phyloP scores from a whole-genome alignment of 2,113 vertebrate species.

The Parus major region DNA sequence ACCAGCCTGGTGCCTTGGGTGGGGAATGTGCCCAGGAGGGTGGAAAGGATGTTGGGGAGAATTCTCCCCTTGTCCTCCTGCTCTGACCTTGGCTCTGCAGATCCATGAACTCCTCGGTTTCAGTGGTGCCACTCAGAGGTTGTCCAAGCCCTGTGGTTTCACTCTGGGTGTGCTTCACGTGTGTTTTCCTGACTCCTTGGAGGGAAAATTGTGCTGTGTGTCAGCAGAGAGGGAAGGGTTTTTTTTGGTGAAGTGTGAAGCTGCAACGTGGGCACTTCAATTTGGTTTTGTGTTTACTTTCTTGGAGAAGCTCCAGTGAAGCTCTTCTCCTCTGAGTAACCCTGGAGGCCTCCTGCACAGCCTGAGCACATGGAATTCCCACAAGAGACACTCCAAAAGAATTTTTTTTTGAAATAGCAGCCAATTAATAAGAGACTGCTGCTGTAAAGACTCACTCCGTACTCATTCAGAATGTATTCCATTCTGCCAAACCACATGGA shows the following conservation, averaged over 20 bases:
- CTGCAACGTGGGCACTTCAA: background rate
- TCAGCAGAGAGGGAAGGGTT: background rate
- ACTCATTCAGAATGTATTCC: background rate
- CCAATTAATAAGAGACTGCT: background rate
- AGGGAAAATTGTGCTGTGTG: background rate
- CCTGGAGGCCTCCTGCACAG: slow-evolving; percentile 21
- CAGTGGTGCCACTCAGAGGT: background rate
- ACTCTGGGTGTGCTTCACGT: background rate
- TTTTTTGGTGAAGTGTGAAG: background rate
- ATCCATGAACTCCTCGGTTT: rapidly evolving
- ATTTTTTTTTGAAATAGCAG: background rate
- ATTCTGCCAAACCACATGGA: background rate
- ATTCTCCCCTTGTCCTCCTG: background rate
- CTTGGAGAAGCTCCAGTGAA: slow-evolving; percentile 27
- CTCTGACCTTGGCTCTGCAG: background rate
- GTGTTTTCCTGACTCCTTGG: background rate
- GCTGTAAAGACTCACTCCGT: background rate
- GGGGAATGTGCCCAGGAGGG: background rate
- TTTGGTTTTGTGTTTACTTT: background rate
- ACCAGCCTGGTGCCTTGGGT: background rate
- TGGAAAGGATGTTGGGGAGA: background rate
- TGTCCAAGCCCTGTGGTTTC: background rate
- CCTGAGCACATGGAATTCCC: slow-evolving; percentile 37
- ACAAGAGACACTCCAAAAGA: background rate
- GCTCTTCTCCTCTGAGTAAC: background rate